Evolutionary conservation across 2,113 vertebrate species (phyloP), one percentile per base, ranked within the genome.

Genomic region (Nanorana parkeri): DNA sequence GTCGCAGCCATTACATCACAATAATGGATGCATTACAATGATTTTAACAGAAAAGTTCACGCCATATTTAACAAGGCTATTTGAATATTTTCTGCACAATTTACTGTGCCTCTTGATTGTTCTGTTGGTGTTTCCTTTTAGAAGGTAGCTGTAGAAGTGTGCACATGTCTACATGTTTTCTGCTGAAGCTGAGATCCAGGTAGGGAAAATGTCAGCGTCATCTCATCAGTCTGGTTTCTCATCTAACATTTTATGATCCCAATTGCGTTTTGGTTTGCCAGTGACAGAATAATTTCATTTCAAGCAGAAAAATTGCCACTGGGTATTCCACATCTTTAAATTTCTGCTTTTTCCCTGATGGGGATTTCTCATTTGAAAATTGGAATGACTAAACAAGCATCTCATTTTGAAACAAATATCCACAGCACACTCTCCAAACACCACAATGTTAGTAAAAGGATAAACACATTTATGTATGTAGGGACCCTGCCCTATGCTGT

Each of bases 11-110:
- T 17, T 20, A 17, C 63, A 78, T 21, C 28, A 28, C 28, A 58
- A 56, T 15, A 15, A 55, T 11, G 15, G 47, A 78, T 68, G n/a
- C 52, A 58, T 55, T 68, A 41, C 77, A 58, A 8, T 55, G 29
- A 20, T 36, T 81, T 81, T 73, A 78, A 81, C 72, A 69, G 68
- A 73, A 73, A 71, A 52, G 5, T 47, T 73, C 68, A 81, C 54
- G 78, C 24, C 15, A 23, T 64, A 81, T 73, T 64, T 73, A 81
- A 54, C 58, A 81, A 72, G 58, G 20, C 24, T 54, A 64, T 73
- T 81, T 51, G 28, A 58, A 64, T 72, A 54, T 51, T 55, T 78
- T 60, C 60, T 73, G 41, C 79, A 66, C 68, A 56, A 41, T 66
- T 81, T 81, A 20, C 10, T 56, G 60, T 56, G 54, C 74, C 60